Percentiles rank a stretch among this genome's conserved stretches.
These are phyloP conservation scores for Hemicrepidius hirtus DNA, from an alignment of 2,888 invertebrate genomes.

Conservation along the genomic window DNA sequence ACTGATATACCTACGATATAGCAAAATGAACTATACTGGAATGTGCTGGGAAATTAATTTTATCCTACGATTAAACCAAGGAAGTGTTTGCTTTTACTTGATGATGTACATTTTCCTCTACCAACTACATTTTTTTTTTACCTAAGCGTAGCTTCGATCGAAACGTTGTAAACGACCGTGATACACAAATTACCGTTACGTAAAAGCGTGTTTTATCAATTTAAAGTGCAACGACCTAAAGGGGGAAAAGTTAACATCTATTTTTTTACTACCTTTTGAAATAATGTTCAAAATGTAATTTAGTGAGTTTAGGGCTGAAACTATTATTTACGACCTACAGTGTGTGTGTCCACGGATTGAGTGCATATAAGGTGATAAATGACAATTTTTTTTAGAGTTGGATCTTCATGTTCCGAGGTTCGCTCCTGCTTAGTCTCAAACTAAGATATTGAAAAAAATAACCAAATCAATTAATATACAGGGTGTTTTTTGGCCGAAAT, in stretches of 20 bases:
- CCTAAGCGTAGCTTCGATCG: not conserved
- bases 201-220: constrained; percentile 22
- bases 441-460: too few relatives aligned
- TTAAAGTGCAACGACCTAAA: constrained; percentile 8
- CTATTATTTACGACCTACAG: too few relatives aligned
- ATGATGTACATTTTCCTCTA: not conserved
- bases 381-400: too few relatives aligned
- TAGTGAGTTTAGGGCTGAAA: too few relatives aligned
- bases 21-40: constrained; percentile 19
- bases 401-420: too few relatives aligned
- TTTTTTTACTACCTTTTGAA: not conserved
- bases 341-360: too few relatives aligned
- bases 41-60: constrained; percentile 25
- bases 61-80: not conserved
- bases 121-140: not conserved
- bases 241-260: not conserved
- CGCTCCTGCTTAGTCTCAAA: too few relatives aligned
- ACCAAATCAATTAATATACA: too few relatives aligned
- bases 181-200: constrained; percentile 2
- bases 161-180: constrained; percentile 9
- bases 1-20: constrained; percentile 37
- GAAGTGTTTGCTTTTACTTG: not conserved
- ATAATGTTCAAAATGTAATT: too few relatives aligned
- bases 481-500: too few relatives aligned
- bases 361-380: too few relatives aligned